These are phyloP conservation scores for Tachysurus vachellii DNA, from an alignment of 2,113 vertebrate species.

Conservation along the genomic window DNA sequence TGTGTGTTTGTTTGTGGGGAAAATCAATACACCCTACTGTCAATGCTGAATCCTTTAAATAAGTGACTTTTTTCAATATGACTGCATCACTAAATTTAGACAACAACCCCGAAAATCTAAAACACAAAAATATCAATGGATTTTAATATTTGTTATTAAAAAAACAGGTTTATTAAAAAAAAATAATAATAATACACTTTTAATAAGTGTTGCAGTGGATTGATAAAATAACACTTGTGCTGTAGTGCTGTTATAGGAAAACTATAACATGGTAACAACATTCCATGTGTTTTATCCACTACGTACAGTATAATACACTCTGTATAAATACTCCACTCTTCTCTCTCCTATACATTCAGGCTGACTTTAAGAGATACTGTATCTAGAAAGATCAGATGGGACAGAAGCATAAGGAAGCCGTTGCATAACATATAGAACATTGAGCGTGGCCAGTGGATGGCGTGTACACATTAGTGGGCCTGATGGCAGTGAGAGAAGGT, in stretches of 20 bases:
- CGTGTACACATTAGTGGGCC: constrained; percentile 48
- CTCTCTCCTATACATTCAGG: not conserved
- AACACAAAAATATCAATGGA: not conserved
- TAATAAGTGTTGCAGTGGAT: not conserved
- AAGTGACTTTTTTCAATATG: not conserved
- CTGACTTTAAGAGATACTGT: not conserved
- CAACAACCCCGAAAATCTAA: too few species aligned
- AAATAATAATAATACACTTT: too few species aligned
- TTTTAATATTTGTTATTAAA: not conserved
- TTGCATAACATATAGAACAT: constrained; percentile 27
- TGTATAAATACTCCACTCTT: not conserved
- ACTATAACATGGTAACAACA: not conserved
- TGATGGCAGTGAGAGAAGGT: constrained; percentile 55
- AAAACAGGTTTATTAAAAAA: too few species aligned
- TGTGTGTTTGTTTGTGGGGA: not conserved
- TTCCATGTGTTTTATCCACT: not conserved
- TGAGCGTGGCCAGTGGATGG: constrained; percentile 37
- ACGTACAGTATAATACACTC: not conserved
- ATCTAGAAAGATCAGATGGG: constrained; percentile 1
- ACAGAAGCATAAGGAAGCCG: constrained; percentile 21
- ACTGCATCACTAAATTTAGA: not conserved
- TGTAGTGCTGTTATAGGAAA: not conserved
- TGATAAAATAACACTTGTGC: not conserved
- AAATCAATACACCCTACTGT: not conserved
- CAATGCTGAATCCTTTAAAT: not conserved